Evolutionary conservation across 2,888 invertebrate species (phyloP), one percentile per base, ranked within the genome.

Genomic region (Junonia oenone): DNA sequence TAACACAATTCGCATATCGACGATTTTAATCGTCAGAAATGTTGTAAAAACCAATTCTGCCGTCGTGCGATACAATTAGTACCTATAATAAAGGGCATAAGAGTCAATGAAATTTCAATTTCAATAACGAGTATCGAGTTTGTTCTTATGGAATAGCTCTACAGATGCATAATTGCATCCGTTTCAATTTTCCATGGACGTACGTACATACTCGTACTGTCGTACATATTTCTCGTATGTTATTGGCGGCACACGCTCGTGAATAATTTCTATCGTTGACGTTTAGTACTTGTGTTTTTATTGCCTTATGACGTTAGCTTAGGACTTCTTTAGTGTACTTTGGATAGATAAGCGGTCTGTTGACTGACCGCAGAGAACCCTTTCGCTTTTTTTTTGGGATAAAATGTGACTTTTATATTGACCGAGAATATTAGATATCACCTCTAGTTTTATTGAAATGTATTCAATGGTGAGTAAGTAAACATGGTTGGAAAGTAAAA

Each of bases 201-300:
- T n/a, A n/a, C n/a, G n/a, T n/a, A n/a, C n/a, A n/a, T n/a, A n/a
- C n/a, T n/a, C 8, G 2, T 17, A 13, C 52, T 52, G 48, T 49
- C 26, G 22, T n/a, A n/a, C n/a, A n/a, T n/a, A n/a, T n/a, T n/a
- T n/a, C n/a, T n/a, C 37, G 13, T 45, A 29, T 51, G 51, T 27
- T 29, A 52, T 48, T 48, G 48, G 37, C 51, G 15, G 45, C 29
- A 17, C 27, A 31, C 45, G 37, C 29, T 35, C 15, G 17, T 29
- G 29, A n/a, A 17, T 31, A 47, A 17, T 40, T 19, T 11, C 5
- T 11, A n/a, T 17, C 38, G 38, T 40, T 19, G 17, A 40, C 38
- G 9, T 37, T 37, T 8, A 14, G 9, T 15, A 37, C 8, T 14
- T 33, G n/a, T 37, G 37, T 37, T 15, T 35, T 37, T 15, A 37